phyloP scores from a whole-genome alignment of 2,113 vertebrate genomes.

The Paratilapia polleni region DNA sequence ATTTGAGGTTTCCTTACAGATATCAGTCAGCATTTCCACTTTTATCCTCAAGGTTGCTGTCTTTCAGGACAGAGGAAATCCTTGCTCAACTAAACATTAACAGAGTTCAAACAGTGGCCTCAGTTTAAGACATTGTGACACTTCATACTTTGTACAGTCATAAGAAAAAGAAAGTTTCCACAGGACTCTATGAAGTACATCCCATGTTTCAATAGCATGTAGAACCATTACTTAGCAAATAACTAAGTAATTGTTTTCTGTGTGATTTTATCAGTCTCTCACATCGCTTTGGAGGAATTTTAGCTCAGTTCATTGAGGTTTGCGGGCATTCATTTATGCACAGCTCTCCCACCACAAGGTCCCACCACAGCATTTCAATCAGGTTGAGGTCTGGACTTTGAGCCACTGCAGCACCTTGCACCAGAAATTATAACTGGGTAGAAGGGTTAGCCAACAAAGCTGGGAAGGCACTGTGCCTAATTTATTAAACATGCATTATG shows the following conservation, averaged over 20 bases:
- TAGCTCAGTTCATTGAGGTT: too few relatives aligned
- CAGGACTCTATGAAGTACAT: neutral
- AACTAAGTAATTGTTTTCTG: too few relatives aligned
- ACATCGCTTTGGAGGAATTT: too few relatives aligned
- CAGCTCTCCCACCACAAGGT: too few relatives aligned
- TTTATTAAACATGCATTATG: too few relatives aligned
- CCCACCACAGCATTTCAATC: too few relatives aligned
- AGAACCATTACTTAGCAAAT: neutral
- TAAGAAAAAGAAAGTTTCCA: neutral
- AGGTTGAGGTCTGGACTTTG: neutral
- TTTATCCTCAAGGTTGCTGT: neutral
- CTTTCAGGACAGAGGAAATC: neutral
- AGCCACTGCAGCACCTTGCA: too few relatives aligned
- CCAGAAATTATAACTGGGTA: neutral
- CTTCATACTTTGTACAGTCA: neutral
- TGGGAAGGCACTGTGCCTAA: neutral
- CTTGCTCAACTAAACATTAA: neutral
- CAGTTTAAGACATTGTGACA: neutral
- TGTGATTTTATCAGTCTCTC: too few relatives aligned
- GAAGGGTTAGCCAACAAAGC: neutral
- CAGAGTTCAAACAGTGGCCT: neutral
- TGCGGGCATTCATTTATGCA: too few relatives aligned
- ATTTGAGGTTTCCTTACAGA: slow-evolving; percentile 24
- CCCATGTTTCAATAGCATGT: neutral
- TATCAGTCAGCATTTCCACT: slow-evolving; percentile 12